Base-by-base conservation (phyloP, 2,113 vertebrate species). In the Pelobates fuscus region DNA sequence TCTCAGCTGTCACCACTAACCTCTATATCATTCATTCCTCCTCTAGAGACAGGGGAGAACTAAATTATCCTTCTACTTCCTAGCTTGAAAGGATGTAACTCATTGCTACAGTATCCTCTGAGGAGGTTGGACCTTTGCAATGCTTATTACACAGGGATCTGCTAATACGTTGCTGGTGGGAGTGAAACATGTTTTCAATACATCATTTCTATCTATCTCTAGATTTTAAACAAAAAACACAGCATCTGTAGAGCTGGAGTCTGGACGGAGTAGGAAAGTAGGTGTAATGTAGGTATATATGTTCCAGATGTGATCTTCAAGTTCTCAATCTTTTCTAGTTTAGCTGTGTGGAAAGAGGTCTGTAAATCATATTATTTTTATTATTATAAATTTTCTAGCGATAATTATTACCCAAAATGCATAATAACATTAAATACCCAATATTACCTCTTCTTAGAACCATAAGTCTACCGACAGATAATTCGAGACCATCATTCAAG, bases 1-100 rank as follows among this genome's bases (percentile, higher is more conserved):
- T 71, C 59, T 21, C 69, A 71, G 69, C 57, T 71, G 69, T 71
- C 69, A 61, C 41, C 69, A 71, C 41, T 26, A 49, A 21, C 27
- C 29, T 71, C 57, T 23, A 43, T 32, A 44, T 71, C 25, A 71
- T 43, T 32, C n/a, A n/a, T 37, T 10, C 44, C 52, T 60, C 23
- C 69, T 61, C 58, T 49, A 29, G 58, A 58, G 58, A 71, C 69
- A 46, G 26, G 55, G 37, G 37, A 49, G 15, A 49, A 17, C 44
- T 11, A 17, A 49, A 49, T 49, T 49, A 49, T 14, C 44, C 10
- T 49, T 49, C 44, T 49, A 49, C 44, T 49, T 49, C 15, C 1
- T 49, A 5, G 44, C 44, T 49, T 49, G 12, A 17, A 10, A 49
- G 44, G 44, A 49, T 49, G 44, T 49, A 49, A 15, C 17, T 49